These are phyloP conservation scores for Pempheris klunzingeri DNA, from an alignment of 2,797 vertebrate genomes.

Conservation along the genomic window DNA sequence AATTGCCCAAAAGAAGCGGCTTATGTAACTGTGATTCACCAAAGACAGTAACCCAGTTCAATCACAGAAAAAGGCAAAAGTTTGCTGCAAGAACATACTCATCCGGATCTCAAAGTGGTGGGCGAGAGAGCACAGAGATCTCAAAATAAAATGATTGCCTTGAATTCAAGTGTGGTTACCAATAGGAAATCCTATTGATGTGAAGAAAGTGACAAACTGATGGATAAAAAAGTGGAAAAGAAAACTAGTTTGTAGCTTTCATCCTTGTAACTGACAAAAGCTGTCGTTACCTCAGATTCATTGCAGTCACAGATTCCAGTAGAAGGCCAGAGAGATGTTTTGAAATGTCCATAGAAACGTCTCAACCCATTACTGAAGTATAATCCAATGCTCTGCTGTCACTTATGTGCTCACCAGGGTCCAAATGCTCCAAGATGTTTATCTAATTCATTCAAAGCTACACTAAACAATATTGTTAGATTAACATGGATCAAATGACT, in stretches of 20 bases:
- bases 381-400: background rate
- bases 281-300: background rate
- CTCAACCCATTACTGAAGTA: background rate
- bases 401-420: background rate
- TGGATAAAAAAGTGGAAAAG: constrained; percentile 3
- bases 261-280: background rate
- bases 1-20: background rate
- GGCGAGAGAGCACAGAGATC: background rate
- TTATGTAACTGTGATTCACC: background rate
- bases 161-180: background rate
- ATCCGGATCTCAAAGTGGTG: background rate
- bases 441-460: background rate
- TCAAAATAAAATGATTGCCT: background rate
- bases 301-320: background rate
- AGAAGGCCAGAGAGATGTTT: background rate
- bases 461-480: background rate
- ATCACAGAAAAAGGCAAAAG: background rate
- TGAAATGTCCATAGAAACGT: background rate
- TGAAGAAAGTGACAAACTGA: constrained; percentile 1
- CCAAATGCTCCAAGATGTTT: background rate
- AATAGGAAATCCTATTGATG: background rate
- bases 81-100: background rate
- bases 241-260: background rate
- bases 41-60: constrained; percentile 13
- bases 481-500: background rate